Percentiles rank a stretch among this genome's conserved stretches.
Conservation (phyloP, 2,888 invertebrate genomes). For the Cheilosia soror region DNA sequence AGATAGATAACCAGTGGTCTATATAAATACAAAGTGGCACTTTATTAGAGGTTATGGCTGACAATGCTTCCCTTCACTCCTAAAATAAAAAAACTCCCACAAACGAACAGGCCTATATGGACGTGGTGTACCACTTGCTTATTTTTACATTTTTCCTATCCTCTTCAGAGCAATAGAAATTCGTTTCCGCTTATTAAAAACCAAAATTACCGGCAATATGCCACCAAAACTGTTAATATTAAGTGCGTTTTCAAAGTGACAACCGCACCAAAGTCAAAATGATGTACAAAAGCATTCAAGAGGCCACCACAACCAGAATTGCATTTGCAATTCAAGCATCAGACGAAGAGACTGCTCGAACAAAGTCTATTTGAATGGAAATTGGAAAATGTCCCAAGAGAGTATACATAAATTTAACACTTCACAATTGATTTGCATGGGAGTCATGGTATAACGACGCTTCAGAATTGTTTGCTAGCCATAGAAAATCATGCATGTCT, state of each 20-base stretch:
- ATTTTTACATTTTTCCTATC: no score
- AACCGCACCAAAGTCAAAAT: constrained; percentile 4
- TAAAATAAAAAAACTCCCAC: no score
- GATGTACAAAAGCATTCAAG: constrained; percentile 39
- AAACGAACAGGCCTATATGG: no score
- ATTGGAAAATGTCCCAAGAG: constrained; percentile 38
- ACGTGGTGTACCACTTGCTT: no score
- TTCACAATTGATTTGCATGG: constrained; percentile 44
- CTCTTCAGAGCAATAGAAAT: no score
- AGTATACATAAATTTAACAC: constrained; percentile 40
- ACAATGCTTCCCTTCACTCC: no score
- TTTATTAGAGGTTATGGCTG: no score
- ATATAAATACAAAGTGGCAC: no score
- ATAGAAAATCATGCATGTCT: constrained; percentile 27
- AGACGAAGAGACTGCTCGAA: constrained; percentile 24
- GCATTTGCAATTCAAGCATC: constrained; percentile 17
- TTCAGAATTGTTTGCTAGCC: constrained; percentile 31
- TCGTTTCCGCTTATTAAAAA: no score
- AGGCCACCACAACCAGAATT: constrained; percentile 21
- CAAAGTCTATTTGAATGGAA: constrained; percentile 48
- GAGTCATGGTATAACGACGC: constrained; percentile 15
- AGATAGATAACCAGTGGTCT: no score
- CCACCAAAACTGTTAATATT: no score
- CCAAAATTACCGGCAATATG: no score
- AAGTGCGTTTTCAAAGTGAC: not conserved